Percentiles rank a stretch among this genome's conserved stretches.
phyloP scores from a whole-genome alignment of 2,797 vertebrate species.

The Iguana delicatissima region DNA sequence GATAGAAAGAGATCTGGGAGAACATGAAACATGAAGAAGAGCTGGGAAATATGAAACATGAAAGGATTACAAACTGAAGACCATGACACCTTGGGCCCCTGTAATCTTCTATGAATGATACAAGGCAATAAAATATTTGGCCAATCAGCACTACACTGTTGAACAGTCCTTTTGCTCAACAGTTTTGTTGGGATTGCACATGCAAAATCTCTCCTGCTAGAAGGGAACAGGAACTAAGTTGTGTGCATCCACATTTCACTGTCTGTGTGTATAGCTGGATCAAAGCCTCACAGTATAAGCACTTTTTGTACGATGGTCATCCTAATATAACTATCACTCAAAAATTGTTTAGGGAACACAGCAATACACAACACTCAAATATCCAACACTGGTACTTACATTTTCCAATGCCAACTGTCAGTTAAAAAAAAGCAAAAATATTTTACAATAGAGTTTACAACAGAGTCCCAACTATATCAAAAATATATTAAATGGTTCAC shows the following conservation, averaged over 20 bases:
- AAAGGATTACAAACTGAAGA: too few species aligned
- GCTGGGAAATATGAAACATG: too few species aligned
- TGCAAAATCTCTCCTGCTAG: neutral
- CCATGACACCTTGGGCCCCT: too few species aligned
- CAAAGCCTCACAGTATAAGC: neutral
- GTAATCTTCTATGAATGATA: too few species aligned
- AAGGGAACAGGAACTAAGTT: neutral
- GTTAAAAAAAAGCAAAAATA: slow-evolving; percentile 45
- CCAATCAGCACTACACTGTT: neutral
- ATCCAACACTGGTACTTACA: slow-evolving; percentile 58
- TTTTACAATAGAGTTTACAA: slow-evolving; percentile 48
- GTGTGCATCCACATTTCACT: neutral
- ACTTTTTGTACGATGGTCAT: neutral
- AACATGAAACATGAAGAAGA: too few species aligned
- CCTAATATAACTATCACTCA: slow-evolving; percentile 6
- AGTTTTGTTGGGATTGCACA: neutral
- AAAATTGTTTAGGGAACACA: slow-evolving; percentile 25
- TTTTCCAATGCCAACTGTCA: slow-evolving; percentile 62
- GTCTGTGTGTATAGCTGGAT: neutral
- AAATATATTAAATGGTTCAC: neutral
- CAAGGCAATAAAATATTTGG: too few species aligned
- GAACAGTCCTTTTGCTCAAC: neutral
- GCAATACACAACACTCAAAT: neutral
- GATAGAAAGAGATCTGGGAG: too few species aligned
- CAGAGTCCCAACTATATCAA: neutral